phyloP scores from a whole-genome alignment of 1,140 invertebrate genomes.

The Drosophila bocki region DNA sequence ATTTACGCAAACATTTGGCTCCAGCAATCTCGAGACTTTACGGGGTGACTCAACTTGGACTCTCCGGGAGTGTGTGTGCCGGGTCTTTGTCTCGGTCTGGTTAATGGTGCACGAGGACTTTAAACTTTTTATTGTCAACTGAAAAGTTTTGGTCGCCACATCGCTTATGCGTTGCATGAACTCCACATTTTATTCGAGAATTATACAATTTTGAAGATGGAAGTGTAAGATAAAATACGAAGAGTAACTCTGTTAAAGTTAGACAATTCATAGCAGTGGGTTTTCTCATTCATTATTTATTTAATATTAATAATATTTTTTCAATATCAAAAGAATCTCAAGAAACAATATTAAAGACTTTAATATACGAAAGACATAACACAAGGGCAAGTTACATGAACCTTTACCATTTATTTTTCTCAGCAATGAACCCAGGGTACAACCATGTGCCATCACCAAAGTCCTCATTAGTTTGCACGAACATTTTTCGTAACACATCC shows the following conservation, averaged over 20 bases:
- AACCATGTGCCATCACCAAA: background rate
- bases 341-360: background rate
- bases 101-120: constrained; percentile 59
- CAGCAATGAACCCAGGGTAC: background rate
- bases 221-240: constrained; percentile 11
- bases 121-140: constrained; percentile 62
- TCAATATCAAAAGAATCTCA: no score
- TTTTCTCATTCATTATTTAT: background rate
- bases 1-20: constrained; percentile 62
- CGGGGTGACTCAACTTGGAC: constrained; percentile 43
- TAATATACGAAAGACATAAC: background rate
- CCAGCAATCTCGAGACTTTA: constrained; percentile 46
- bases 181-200: constrained; percentile 37
- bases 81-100: constrained; percentile 38
- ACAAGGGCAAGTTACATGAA: background rate
- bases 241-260: background rate
- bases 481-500: constrained; percentile 20
- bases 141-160: constrained; percentile 29
- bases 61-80: background rate
- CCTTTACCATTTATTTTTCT: background rate
- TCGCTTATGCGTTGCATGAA: constrained; percentile 35
- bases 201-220: constrained; percentile 17
- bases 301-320: no score
- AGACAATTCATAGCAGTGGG: background rate
- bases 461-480: constrained; percentile 46